phyloP scores from a whole-genome alignment of 1,140 invertebrate genomes.

The Tribolium castaneum region DNA sequence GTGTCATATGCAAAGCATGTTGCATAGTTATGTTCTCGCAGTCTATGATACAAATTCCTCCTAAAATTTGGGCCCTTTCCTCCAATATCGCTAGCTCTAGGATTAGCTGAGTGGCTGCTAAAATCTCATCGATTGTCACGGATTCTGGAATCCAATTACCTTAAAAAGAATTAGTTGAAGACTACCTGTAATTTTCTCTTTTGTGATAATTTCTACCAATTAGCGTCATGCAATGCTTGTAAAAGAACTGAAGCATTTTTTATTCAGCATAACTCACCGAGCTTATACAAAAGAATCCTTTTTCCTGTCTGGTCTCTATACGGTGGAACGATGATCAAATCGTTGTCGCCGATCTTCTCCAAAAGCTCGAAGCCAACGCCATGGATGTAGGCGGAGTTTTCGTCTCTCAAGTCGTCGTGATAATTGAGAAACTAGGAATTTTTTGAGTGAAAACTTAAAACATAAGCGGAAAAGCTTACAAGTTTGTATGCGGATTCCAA shows the following conservation, averaged over 20 bases:
- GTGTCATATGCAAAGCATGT: slow-evolving; percentile 77
- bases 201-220: background rate
- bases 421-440: slow-evolving; percentile 78
- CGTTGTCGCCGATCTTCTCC: slow-evolving; percentile 74
- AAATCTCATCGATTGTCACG: slow-evolving; percentile 75
- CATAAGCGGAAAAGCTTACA: slow-evolving; percentile 67
- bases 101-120: slow-evolving; percentile 74
- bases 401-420: slow-evolving; percentile 77
- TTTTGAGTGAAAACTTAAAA: background rate
- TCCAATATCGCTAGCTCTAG: slow-evolving; percentile 78
- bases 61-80: slow-evolving; percentile 75
- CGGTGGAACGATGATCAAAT: slow-evolving; percentile 77
- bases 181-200: background rate
- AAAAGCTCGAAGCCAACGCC: slow-evolving; percentile 75
- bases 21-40: slow-evolving; percentile 73
- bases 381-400: slow-evolving; percentile 76
- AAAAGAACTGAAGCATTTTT: background rate
- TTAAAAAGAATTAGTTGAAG: slow-evolving; percentile 51
- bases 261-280: slow-evolving; percentile 63
- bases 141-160: slow-evolving; percentile 78
- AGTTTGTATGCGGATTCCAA: slow-evolving; percentile 82
- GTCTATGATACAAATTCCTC: slow-evolving; percentile 78
- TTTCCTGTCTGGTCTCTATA: slow-evolving; percentile 79
- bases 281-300: slow-evolving; percentile 74
- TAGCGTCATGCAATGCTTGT: background rate